Percentiles rank a stretch among this genome's conserved stretches.
Evolutionary conservation across 2,888 invertebrate species (phyloP).

Genomic region (Periphyllus acericola): DNA sequence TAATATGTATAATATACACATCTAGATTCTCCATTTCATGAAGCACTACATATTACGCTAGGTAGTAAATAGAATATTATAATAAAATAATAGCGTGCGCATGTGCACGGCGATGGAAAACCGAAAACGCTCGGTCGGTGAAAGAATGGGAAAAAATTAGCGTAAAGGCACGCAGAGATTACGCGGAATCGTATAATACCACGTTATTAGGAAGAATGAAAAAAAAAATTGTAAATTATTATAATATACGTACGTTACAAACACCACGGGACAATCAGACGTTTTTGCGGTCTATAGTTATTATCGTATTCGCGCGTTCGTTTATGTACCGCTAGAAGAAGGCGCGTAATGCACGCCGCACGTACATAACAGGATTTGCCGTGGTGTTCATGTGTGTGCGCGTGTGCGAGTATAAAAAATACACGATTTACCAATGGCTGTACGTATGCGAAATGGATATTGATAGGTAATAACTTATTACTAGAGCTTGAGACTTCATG

Average conservation of each 20-base stretch:
- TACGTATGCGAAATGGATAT: not conserved
- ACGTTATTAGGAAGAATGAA: not conserved
- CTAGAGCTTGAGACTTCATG: no score
- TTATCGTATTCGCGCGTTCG: not conserved
- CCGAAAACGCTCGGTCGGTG: not conserved
- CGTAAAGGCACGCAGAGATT: not conserved
- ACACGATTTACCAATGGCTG: no score
- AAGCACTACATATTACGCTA: not conserved
- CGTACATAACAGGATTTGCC: constrained; percentile 11
- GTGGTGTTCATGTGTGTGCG: not conserved
- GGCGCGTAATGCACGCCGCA: not conserved
- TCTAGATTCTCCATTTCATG: no score
- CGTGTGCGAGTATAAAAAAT: not conserved
- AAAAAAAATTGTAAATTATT: not conserved
- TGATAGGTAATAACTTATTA: no score
- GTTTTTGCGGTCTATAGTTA: constrained; percentile 23
- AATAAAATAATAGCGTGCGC: not conserved
- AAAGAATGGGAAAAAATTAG: not conserved
- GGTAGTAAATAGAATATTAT: not conserved
- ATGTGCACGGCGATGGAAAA: not conserved
- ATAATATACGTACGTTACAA: not conserved
- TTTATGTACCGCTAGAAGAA: constrained; percentile 14
- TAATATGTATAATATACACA: not conserved
- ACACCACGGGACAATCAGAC: constrained; percentile 18
- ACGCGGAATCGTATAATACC: not conserved